phyloP scores from a whole-genome alignment of 2,113 vertebrate genomes.

The Aix galericulata region DNA sequence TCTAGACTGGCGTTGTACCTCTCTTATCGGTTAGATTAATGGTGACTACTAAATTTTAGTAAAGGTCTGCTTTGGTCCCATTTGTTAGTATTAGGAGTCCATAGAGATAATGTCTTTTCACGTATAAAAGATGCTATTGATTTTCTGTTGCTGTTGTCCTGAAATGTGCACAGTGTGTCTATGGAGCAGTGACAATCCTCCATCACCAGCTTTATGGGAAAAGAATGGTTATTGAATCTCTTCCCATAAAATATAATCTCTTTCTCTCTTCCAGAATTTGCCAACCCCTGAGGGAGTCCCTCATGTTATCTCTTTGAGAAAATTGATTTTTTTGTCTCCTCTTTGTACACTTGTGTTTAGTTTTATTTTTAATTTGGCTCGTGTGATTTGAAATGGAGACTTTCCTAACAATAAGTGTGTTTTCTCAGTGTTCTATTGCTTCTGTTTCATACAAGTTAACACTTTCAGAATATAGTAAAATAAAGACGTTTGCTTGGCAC shows the following conservation, averaged over 20 bases:
- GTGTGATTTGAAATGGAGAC: background rate
- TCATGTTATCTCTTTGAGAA: conserved; percentile 66
- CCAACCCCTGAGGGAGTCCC: conserved; percentile 57
- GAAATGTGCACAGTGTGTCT: conserved; percentile 60
- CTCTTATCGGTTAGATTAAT: conserved; percentile 42
- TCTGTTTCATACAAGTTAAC: background rate
- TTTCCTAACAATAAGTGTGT: conserved; percentile 38
- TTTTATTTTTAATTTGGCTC: conserved; percentile 66
- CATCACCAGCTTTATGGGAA: conserved; percentile 74
- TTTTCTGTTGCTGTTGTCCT: conserved; percentile 75
- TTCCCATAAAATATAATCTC: conserved; percentile 79
- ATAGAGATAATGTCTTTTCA: conserved; percentile 70
- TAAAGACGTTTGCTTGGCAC: background rate
- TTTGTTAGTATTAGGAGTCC: conserved; percentile 53
- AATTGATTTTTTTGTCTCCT: conserved; percentile 64
- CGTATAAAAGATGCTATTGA: conserved; percentile 76
- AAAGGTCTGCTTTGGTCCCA: conserved; percentile 13
- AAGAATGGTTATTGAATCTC: conserved; percentile 76
- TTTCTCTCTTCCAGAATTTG: conserved; percentile 71
- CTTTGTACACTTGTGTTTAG: conserved; percentile 22
- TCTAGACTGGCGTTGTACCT: background rate
- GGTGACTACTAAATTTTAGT: conserved; percentile 34
- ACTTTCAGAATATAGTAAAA: background rate
- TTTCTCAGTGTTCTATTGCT: conserved; percentile 23
- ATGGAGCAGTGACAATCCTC: conserved; percentile 68